A percentile compares a stretch with the other conserved stretches of the same genome.
Conservation (phyloP, 2,797 vertebrate species). For the Liparis tanakae region DNA sequence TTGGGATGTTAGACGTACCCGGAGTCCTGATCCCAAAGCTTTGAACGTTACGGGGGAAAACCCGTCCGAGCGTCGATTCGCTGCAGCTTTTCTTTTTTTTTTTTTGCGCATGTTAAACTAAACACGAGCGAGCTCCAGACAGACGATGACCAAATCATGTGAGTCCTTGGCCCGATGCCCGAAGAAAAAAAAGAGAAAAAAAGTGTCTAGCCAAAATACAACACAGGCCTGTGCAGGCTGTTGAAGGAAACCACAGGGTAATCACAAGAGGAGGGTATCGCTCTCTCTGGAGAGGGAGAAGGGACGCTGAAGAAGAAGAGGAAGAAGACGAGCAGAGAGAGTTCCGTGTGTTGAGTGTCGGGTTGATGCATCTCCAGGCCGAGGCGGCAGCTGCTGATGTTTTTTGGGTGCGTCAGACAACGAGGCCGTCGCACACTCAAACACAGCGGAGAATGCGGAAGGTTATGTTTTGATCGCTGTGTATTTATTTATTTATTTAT, state of each 20-base stretch:
- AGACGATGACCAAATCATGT: slow-evolving; percentile 65
- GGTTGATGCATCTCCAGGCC: slow-evolving; percentile 53
- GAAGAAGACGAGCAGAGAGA: slow-evolving; percentile 49
- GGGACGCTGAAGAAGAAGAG: slow-evolving; percentile 48
- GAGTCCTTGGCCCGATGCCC: slow-evolving; percentile 59
- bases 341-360: slow-evolving; percentile 39
- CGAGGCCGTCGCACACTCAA: slow-evolving; percentile 22
- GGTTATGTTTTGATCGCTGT: no score
- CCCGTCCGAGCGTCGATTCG: slow-evolving; percentile 11
- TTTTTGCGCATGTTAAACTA: slow-evolving; percentile 36
- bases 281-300: slow-evolving; percentile 54
- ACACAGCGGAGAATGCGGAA: no score
- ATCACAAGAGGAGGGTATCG: slow-evolving; percentile 70
- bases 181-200: slow-evolving; percentile 36
- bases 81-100: background rate
- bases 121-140: slow-evolving; percentile 56
- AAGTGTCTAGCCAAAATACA: slow-evolving; percentile 73
- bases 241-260: slow-evolving; percentile 66
- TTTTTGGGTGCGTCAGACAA: slow-evolving; percentile 30
- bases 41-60: slow-evolving; percentile 29
- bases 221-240: slow-evolving; percentile 72
- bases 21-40: slow-evolving; percentile 17
- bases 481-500: no score
- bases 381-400: slow-evolving; percentile 43
- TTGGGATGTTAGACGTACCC: slow-evolving; percentile 26